A percentile compares a stretch with the other conserved stretches of the same genome.
These are phyloP conservation scores for Crotalus helleri DNA, from an alignment of 2,113 vertebrate genomes.

Conservation along the genomic window DNA sequence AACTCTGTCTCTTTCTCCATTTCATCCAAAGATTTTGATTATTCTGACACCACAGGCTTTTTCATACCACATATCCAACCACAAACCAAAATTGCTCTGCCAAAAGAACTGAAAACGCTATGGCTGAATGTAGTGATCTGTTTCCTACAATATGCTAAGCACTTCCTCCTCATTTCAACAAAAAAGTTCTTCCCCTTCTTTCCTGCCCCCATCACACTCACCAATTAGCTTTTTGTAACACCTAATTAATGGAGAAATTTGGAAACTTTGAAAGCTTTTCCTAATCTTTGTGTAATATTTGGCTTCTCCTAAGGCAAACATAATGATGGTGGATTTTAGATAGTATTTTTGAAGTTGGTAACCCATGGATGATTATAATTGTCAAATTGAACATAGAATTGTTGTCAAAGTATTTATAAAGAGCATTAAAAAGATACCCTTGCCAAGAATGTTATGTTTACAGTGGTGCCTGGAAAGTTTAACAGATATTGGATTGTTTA, in stretches of 20 bases:
- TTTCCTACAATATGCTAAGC: background rate
- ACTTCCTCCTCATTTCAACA: background rate
- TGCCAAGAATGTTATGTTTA: too few relatives aligned
- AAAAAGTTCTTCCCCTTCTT: background rate
- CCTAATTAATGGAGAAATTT: background rate
- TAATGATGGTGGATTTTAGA: background rate
- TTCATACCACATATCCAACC: background rate
- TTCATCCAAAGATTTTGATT: background rate
- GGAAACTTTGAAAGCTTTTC: background rate
- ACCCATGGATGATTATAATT: background rate
- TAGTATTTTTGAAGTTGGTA: background rate
- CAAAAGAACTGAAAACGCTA: background rate
- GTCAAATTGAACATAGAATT: background rate
- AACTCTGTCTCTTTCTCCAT: background rate
- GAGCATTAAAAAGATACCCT: too few relatives aligned
- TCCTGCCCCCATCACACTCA: background rate
- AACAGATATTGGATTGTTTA: background rate
- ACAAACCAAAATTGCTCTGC: background rate
- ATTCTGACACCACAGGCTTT: background rate
- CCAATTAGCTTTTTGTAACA: background rate
- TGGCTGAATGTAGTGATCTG: background rate
- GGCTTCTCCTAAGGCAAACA: background rate
- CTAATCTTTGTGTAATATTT: background rate
- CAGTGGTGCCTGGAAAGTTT: background rate
- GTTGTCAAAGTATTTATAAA: background rate